A percentile compares a stretch with the other conserved stretches of the same genome.
Conservation (phyloP, 2,888 invertebrate genomes). For the Plebejus melissa region DNA sequence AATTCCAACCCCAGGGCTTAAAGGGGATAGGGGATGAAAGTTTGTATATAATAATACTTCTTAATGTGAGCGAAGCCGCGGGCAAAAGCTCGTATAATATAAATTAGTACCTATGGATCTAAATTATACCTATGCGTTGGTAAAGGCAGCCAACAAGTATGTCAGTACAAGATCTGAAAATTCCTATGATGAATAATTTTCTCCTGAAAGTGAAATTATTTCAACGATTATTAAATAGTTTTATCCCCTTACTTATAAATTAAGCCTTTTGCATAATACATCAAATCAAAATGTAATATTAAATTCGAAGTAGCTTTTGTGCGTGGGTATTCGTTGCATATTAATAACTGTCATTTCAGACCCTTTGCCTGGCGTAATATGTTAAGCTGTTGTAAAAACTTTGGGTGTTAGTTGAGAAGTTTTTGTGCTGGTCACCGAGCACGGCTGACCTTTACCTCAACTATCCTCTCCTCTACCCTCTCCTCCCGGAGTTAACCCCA, state of each 20-base stretch:
- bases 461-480: not conserved
- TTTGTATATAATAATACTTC: too few relatives aligned
- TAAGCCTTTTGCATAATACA: not conserved
- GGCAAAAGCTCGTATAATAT: too few relatives aligned
- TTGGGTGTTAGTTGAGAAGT: not conserved
- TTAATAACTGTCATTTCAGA: not conserved
- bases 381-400: conserved; percentile 1
- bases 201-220: not conserved
- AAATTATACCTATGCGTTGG: not conserved
- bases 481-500: not conserved
- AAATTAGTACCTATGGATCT: too few relatives aligned
- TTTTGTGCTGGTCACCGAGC: conserved; percentile 2
- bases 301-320: not conserved
- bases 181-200: not conserved
- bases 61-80: too few relatives aligned
- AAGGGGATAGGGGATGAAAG: too few relatives aligned
- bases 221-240: not conserved
- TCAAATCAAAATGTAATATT: not conserved
- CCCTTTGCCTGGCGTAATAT: not conserved
- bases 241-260: not conserved
- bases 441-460: conserved; percentile 7
- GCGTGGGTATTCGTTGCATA: not conserved
- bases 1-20: too few relatives aligned
- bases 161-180: not conserved
- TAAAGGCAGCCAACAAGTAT: not conserved